Base-by-base conservation (phyloP, 2,888 invertebrate genomes). In the Cremastinae sp. region DNA sequence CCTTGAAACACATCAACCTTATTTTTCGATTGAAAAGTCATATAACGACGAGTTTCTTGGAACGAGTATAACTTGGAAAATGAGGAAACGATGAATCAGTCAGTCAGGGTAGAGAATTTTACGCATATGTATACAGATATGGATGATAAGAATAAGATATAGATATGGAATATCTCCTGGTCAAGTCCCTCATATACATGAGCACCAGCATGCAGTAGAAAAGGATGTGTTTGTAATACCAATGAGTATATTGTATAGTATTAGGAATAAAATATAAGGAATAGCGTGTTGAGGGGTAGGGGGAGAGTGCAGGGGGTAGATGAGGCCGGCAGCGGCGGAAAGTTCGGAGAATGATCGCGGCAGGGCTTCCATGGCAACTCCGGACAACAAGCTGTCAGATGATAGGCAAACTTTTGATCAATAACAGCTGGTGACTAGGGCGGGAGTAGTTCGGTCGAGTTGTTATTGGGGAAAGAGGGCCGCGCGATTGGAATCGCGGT, bases 331-430 rank as follows among this genome's bases (percentile, higher is more conserved):
- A 47, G 47, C 51, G 51, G 22, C 43, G 59, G 70, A 73, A 80
- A 79, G 87, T 87, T 87, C 84, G 28, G 2, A 2, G 85, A 87
- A 87, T 89, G 87, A 89, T 88, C 85, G 88, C 43, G 84, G 74
- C 80, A 80, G 76, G 74, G 81, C 84, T 82, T 79, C 88, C 88
- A 89, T 89, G 88, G 89, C 84, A 88, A 89, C 89, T 86, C 73
- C 83, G 83, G 88, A 89, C 88, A 89, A 89, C 89, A 89, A 89
- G 86, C 86, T 89, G 88, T 88, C 89, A 86, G 89, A 89, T 89
- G 87, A 89, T 89, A 86, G 88, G 87, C 78, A 89, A 87, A 89
- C 81, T 88, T 89, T 89, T 89, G 88, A 89, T 89, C 89, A 89
- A 89, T 89, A 89, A 89, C 84, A 84, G 81, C 79, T 79, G 84